Base-by-base conservation (phyloP, 1,140 invertebrate genomes). In the Macrocentrus cingulum region DNA sequence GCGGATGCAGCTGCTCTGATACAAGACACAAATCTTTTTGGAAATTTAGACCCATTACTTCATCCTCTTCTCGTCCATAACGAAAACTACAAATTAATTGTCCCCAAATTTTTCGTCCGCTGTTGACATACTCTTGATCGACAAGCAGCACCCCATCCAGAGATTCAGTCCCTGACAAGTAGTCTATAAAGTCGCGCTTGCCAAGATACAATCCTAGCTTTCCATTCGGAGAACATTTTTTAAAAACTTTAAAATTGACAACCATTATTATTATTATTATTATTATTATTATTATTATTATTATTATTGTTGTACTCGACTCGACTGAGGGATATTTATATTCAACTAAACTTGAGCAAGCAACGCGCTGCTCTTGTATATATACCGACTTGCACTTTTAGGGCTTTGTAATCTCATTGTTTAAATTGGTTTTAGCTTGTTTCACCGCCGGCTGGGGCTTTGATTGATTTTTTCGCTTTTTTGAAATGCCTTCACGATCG, bases 41-140 rank as follows among this genome's bases (percentile, higher is more conserved):
- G 81, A 99, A 99, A 63, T 95, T 96, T 25, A 99, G 81, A 0
- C 97, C 97, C 85, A 99, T 91, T 44, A 98, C 92, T 81, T 99
- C 97, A 72, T 99, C 91, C 74, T 99, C 95, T 79, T 99, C 97
- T 23, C 97, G 84, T 1, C 97, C 97, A 81, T 99, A 99, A 2
- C 97, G 89, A 78, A 99, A 99, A 34, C 93, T 95, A 76, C 95
- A 97, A 13, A 99, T 83, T 19, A 99, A 84, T 76, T 98, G 95
- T 2, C 92, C 95, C 81, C 91, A 98, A 15, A 99, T 85, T 76
- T 92, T 92, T 20, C 91, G 84, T 16, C 84, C 82, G 18, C 86
- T 85, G 52, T 88, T 88, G 29, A 96, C 81, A 76, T 98, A 98
- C 56, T 96, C 93, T 44, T 91, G 87, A 72, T 98, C 94, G 56